These are phyloP conservation scores for Eulemur coronatus DNA, from an alignment of 2,797 vertebrate genomes.

Conservation along the genomic window DNA sequence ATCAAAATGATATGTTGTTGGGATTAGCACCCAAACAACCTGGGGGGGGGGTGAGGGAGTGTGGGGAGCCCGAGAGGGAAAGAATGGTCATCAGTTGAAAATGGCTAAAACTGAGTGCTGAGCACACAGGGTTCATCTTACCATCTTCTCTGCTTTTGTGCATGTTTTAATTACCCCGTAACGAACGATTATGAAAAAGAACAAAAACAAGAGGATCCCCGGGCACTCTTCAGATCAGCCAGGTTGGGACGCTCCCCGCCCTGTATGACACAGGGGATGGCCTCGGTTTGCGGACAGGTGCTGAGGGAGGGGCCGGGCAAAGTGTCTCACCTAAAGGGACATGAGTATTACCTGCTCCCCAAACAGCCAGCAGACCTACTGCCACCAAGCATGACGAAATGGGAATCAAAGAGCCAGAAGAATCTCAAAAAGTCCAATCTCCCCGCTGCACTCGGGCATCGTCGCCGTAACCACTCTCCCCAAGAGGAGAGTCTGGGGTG, in stretches of 20 bases:
- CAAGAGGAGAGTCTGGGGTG: neutral
- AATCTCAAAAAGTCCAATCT: neutral
- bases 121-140: neutral
- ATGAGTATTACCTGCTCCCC: neutral
- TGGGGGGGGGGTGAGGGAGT: accelerated
- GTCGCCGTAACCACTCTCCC: accelerated
- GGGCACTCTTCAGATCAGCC: neutral
- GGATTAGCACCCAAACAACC: neutral
- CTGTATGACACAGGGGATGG: too few species aligned
- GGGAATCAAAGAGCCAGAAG: neutral
- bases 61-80: neutral
- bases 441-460: neutral
- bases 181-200: too few species aligned
- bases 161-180: neutral
- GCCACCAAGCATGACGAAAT: neutral
- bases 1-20: neutral
- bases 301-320: neutral
- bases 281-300: neutral
- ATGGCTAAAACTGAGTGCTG: neutral
- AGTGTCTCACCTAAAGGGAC: neutral
- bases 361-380: neutral
- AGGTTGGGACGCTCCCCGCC: neutral
- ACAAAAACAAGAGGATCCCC: neutral
- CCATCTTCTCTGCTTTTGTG: neutral
- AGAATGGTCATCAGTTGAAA: neutral